Base-by-base conservation (phyloP, 2,113 vertebrate genomes). In the Pterophyllum scalare region DNA sequence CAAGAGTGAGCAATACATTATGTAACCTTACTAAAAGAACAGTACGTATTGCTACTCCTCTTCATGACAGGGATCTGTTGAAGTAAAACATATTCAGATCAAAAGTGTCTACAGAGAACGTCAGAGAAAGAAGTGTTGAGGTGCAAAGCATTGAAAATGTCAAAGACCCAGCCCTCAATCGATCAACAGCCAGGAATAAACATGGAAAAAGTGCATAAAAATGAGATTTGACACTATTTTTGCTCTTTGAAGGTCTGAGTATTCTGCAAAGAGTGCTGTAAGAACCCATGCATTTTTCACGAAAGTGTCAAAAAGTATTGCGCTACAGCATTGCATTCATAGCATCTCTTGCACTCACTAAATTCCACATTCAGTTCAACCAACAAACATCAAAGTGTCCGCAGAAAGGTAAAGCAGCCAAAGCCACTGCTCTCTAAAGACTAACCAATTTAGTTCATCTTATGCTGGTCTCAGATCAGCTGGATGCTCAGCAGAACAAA, bases 1-100 rank as follows among this genome's bases (percentile, higher is more conserved):
- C 46, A 46, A 26, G n/a, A n/a, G n/a, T n/a, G n/a, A n/a, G n/a
- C n/a, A n/a, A n/a, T n/a, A n/a, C n/a, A n/a, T n/a, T n/a, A n/a
- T n/a, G n/a, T n/a, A n/a, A n/a, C n/a, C n/a, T n/a, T n/a, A n/a
- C n/a, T n/a, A n/a, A n/a, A n/a, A n/a, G n/a, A n/a, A n/a, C n/a
- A n/a, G n/a, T n/a, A n/a, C n/a, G n/a, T n/a, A n/a, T n/a, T n/a
- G n/a, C n/a, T n/a, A 5, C 35, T 24, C 46, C 46, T 64, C 61
- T 77, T 77, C 20, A 26, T 65, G n/a, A 38, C 79, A 49, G 72
- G 59, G 12, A 77, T 75, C 56, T 88, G 49, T 75, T 22, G 43
- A 86, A 43, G 64, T 77, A 67, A 81, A 86, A 76, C 33, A 52
- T 78, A 67, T 64, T 87, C 77, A 31, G 46, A 88, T 86, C 57